Conservation (phyloP, 2,113 vertebrate genomes). For the Circaetus gallicus region DNA sequence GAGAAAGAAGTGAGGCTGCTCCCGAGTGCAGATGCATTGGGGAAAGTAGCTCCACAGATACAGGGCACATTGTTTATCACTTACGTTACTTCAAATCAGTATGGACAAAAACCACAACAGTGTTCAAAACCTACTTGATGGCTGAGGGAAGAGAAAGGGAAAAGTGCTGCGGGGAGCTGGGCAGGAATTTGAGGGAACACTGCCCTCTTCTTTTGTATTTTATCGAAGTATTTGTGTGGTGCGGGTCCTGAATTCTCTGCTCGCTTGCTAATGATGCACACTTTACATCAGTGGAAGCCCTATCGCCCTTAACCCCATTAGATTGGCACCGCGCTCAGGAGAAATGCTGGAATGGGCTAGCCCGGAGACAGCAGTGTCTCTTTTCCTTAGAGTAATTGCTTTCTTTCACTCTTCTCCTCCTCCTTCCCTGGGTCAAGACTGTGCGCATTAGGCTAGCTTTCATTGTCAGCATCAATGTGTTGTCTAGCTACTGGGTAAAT, state of each 20-base stretch:
- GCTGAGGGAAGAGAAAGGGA: not conserved
- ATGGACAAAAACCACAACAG: not conserved
- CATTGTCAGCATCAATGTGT: not conserved
- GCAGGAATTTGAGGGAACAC: not conserved
- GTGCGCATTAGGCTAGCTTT: not conserved
- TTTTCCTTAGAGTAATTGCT: not conserved
- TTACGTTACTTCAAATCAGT: not conserved
- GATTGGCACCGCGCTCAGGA: fast-evolving
- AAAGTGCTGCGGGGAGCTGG: not conserved
- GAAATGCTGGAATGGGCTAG: not conserved
- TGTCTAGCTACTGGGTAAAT: constrained; percentile 1
- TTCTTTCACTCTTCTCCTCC: not conserved
- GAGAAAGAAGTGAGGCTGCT: not conserved
- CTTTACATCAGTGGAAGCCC: not conserved
- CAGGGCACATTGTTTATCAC: not conserved
- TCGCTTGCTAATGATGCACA: not conserved
- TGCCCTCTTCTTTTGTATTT: not conserved
- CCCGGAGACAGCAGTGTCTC: not conserved
- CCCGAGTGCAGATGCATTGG: fast-evolving
- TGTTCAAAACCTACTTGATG: not conserved
- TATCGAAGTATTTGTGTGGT: not conserved
- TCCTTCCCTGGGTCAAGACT: not conserved
- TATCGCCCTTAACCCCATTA: not conserved
- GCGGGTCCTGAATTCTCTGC: not conserved
- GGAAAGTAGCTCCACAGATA: not conserved